Percentiles rank a stretch among this genome's conserved stretches.
These are phyloP conservation scores for Ellobius talpinus DNA, from an alignment of 2,113 vertebrate genomes.

Conservation along the genomic window DNA sequence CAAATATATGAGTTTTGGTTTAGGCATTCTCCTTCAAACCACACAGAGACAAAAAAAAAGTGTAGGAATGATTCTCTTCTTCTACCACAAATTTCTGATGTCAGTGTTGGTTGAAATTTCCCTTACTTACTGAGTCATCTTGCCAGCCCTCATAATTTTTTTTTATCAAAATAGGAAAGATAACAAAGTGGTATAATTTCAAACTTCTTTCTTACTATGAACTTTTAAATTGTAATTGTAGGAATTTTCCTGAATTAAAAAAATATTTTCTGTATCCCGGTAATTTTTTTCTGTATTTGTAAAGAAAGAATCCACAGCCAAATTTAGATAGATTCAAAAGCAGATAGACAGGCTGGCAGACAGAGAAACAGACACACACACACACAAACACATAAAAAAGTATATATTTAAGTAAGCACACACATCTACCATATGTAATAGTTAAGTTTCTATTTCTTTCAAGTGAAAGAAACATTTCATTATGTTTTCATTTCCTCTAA, in stretches of 20 bases:
- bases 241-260: background rate
- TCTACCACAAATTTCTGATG: background rate
- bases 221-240: background rate
- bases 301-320: background rate
- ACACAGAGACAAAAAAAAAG: background rate
- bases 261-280: background rate
- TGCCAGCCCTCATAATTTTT: background rate
- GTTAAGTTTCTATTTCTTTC: conserved; percentile 63
- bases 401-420: background rate
- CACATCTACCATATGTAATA: conserved; percentile 28
- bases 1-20: background rate
- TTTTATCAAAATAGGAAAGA: background rate
- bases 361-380: background rate
- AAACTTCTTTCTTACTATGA: background rate
- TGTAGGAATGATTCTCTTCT: background rate
- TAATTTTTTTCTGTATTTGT: background rate
- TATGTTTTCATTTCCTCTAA: background rate
- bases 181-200: background rate
- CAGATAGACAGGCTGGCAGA: background rate
- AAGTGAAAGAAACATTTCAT: conserved; percentile 35
- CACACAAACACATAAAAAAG: background rate
- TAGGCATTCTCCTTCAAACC: background rate
- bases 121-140: background rate
- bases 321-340: conserved; percentile 13
- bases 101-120: too few species aligned